phyloP scores from a whole-genome alignment of 2,113 vertebrate species.

The Dipodomys spectabilis region DNA sequence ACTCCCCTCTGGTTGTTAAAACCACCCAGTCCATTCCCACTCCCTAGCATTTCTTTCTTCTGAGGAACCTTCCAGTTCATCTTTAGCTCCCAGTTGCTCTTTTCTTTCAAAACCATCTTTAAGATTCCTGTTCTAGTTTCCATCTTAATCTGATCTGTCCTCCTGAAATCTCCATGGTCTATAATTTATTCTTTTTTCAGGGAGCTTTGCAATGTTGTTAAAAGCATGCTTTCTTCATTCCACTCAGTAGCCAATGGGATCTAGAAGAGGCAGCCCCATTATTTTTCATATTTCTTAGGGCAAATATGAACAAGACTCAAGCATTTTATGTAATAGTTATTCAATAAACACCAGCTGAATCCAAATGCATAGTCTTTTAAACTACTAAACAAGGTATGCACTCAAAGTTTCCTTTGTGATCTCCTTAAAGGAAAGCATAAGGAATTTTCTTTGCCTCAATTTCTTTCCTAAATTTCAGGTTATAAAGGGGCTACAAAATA shows the following conservation, averaged over 20 bases:
- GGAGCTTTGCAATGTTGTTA: background rate
- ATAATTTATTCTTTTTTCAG: background rate
- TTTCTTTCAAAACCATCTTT: constrained; percentile 3
- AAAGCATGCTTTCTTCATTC: background rate
- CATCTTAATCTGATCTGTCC: background rate
- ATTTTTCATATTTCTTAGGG: background rate
- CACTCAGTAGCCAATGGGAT: background rate
- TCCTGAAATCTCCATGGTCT: background rate
- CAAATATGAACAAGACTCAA: background rate
- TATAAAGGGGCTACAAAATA: constrained; percentile 8
- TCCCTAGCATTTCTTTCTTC: background rate
- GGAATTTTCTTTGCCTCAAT: constrained; percentile 44
- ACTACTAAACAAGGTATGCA: background rate
- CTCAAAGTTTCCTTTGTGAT: background rate
- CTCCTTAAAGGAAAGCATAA: background rate
- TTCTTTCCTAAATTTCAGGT: constrained; percentile 54
- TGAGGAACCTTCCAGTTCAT: background rate
- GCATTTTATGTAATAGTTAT: background rate
- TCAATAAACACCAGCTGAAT: too few species aligned
- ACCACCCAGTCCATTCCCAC: background rate
- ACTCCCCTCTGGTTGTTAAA: background rate
- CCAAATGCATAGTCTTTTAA: background rate
- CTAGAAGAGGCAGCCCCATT: background rate
- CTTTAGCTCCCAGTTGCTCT: background rate
- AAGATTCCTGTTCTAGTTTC: background rate